These are phyloP conservation scores for Argyrosomus japonicus DNA, from an alignment of 2,113 vertebrate species.

Conservation along the genomic window DNA sequence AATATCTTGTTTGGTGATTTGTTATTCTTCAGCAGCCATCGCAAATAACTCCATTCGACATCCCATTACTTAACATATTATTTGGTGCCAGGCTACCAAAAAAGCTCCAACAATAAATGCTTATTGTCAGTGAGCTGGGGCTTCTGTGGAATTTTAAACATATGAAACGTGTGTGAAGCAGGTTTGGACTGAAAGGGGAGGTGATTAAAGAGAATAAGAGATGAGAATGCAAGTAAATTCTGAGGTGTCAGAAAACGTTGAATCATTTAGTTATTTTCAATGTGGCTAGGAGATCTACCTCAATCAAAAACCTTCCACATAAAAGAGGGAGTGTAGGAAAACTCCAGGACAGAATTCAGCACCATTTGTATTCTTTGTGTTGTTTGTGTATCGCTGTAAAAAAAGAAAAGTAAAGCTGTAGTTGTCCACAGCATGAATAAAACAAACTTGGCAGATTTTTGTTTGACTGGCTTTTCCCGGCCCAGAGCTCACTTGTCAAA, in stretches of 20 bases:
- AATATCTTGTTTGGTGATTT: conserved; percentile 49
- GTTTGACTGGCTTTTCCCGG: conserved; percentile 73
- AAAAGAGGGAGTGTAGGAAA: conserved; percentile 29
- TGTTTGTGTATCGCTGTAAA: conserved; percentile 53
- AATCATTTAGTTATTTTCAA: conserved; percentile 75
- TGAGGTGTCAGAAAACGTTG: conserved; percentile 66
- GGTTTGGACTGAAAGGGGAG: conserved; percentile 67
- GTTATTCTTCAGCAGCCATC: conserved; percentile 50
- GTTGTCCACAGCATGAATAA: conserved; percentile 73
- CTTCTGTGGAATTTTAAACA: conserved; percentile 63
- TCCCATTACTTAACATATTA: conserved; percentile 62
- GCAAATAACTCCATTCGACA: conserved; percentile 62
- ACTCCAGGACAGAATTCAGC: conserved; percentile 24
- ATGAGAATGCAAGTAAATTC: conserved; percentile 71
- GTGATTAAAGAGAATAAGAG: conserved; percentile 78
- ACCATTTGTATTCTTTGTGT: conserved; percentile 54
- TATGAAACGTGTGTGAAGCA: conserved; percentile 60
- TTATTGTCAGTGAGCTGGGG: conserved; percentile 59
- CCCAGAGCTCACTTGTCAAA: conserved; percentile 76
- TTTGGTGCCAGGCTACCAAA: conserved; percentile 46
- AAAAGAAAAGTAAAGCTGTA: conserved; percentile 35
- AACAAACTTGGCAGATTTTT: conserved; percentile 73
- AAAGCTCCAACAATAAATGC: conserved; percentile 60
- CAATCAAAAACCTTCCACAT: conserved; percentile 50
- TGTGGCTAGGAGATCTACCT: conserved; percentile 51